Evolutionary conservation across 2,797 vertebrate species (phyloP).

Genomic region (Myotis daubentonii): DNA sequence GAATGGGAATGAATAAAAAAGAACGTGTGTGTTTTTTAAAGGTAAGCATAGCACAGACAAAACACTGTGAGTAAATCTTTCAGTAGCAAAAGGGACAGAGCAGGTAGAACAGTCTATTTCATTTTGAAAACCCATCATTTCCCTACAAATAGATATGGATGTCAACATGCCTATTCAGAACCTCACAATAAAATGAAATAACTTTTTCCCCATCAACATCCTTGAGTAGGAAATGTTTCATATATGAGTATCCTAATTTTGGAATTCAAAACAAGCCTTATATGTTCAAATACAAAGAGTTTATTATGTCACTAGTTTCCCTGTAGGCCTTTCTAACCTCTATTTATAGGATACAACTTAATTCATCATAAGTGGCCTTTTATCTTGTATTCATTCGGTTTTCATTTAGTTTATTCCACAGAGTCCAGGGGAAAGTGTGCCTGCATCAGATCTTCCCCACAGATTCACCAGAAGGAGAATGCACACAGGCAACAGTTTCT

Average conservation of each 20-base stretch:
- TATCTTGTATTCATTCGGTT: not conserved
- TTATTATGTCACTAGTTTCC: not conserved
- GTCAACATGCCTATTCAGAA: slow-evolving; percentile 4
- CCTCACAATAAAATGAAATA: not conserved
- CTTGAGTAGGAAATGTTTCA: not conserved
- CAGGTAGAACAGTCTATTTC: not conserved
- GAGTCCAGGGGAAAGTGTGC: not conserved
- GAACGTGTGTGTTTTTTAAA: not conserved
- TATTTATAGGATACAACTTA: not conserved
- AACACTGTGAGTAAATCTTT: not conserved
- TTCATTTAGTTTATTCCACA: not conserved
- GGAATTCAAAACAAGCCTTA: slow-evolving; percentile 22
- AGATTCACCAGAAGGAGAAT: slow-evolving; percentile 40
- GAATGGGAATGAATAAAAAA: not conserved
- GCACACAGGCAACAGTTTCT: slow-evolving; percentile 57
- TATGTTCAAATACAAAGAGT: not conserved
- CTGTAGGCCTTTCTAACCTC: not conserved
- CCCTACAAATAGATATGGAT: slow-evolving; percentile 1
- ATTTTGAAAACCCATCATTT: not conserved
- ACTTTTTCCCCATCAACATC: not conserved
- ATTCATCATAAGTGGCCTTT: not conserved
- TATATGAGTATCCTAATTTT: not conserved
- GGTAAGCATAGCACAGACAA: not conserved
- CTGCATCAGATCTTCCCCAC: slow-evolving; percentile 3
- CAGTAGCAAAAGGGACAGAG: not conserved